Evolutionary conservation across 2,888 invertebrate species (phyloP), one percentile per base, ranked within the genome.

Genomic region (Eupeodes luniger): DNA sequence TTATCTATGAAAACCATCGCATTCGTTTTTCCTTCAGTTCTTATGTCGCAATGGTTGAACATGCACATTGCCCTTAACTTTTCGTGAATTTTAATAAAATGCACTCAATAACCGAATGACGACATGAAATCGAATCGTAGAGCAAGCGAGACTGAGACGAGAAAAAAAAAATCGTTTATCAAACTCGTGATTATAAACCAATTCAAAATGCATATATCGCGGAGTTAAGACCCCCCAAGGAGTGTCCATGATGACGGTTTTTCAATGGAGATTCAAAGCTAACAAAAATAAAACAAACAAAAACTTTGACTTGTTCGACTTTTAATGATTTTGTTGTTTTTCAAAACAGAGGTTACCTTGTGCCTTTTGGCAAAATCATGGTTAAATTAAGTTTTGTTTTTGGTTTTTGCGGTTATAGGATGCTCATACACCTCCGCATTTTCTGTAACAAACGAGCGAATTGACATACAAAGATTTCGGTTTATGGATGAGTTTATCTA

Each of bases 61-160:
- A 85, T 80, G 80, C 69, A 64, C 69, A 76, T 80, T 85, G 85
- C 76, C 80, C 85, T 85, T 76, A 85, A 80, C 69, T 75, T 79
- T 84, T 83, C 79, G 67, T 84, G 79, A 59, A 74, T 72, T 77
- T 78, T 47, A 40, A 61, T 40, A 40, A 40, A 79, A 79, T 79
- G 67, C 70, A 44, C 59, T 40, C 44, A 67, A 40, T 62, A 77
- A 70, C 44, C 36, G 1, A 55, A 44, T 36, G 34, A 19, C 66
- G 11, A 16, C 6, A 62, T 51, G 51, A 44, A 10, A 36, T 40
- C 61, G n/a, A 10, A 36, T 40, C 61, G n/a, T 40, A 47, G 40
- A 66, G 11, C 16, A 27, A 27, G 12, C 40, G 40, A 40, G 40
- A 40, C 27, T 4, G 12, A 27, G 11, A 57, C 36, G 11, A 40